Conservation (phyloP, 37 sponge, comb jelly and placozoan species). For the Crambe crambe region DNA sequence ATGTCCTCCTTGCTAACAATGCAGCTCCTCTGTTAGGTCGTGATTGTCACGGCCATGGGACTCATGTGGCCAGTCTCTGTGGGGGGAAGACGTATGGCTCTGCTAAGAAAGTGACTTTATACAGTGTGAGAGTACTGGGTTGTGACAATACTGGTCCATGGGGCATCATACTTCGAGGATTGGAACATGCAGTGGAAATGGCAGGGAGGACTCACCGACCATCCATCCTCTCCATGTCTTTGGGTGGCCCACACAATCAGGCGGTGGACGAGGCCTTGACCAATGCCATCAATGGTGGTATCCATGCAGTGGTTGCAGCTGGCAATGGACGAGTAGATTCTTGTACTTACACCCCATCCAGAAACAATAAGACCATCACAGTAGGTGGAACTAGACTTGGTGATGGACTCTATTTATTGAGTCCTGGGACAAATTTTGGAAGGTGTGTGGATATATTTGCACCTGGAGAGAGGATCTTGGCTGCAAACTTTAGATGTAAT, state of each 20-base stretch:
- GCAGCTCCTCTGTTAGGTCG: slow-evolving; percentile 7
- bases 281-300: slow-evolving; percentile 4
- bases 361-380: slow-evolving; percentile 37
- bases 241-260: slow-evolving; percentile 42
- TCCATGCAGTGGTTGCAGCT: slow-evolving; percentile 61
- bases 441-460: slow-evolving; percentile 72
- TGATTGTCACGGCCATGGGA: slow-evolving; percentile 84
- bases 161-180: slow-evolving; percentile 41
- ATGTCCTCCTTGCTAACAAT: neutral
- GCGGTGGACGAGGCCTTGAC: slow-evolving; percentile 47
- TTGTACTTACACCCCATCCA: slow-evolving; percentile 40
- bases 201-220: neutral
- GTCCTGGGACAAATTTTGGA: slow-evolving; percentile 58
- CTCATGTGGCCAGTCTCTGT: slow-evolving; percentile 71
- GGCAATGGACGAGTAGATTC: slow-evolving; percentile 54
- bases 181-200: slow-evolving; percentile 38
- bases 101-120: slow-evolving; percentile 55
- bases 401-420: slow-evolving; percentile 47
- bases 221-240: slow-evolving; percentile 60
- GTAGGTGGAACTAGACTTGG: slow-evolving; percentile 51
- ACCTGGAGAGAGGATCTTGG: slow-evolving; percentile 54
- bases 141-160: slow-evolving; percentile 64
- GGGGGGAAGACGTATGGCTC: slow-evolving; percentile 72
- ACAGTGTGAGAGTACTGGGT: slow-evolving; percentile 57
- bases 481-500: slow-evolving; percentile 27